Conservation (phyloP, 2,888 invertebrate genomes). For the Clepsis dumicolana region DNA sequence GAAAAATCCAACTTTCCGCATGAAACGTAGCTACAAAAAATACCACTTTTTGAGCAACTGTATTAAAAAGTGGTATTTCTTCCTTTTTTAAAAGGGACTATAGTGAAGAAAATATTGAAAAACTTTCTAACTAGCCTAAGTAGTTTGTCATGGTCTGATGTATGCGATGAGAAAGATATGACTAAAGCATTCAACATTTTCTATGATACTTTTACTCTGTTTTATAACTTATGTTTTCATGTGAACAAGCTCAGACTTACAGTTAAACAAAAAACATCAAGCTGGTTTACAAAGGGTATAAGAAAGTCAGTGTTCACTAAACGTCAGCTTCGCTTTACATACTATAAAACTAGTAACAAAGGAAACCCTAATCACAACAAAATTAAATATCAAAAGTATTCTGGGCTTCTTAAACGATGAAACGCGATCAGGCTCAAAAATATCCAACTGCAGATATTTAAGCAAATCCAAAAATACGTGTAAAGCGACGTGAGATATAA, state of each 20-base stretch:
- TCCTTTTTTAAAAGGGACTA: constrained; percentile 4
- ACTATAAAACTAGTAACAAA: background rate
- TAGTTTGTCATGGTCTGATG: background rate
- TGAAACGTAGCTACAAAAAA: too few relatives aligned
- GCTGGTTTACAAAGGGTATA: background rate
- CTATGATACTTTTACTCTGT: background rate
- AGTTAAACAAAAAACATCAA: background rate
- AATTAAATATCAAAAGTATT: background rate
- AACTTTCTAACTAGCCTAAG: background rate
- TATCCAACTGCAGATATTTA: background rate
- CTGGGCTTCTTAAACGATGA: background rate
- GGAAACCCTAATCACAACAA: background rate
- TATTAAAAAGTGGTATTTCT: too few relatives aligned
- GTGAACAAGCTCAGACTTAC: background rate
- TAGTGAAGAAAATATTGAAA: background rate
- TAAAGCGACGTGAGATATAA: background rate
- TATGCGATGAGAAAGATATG: background rate
- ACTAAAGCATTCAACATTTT: background rate
- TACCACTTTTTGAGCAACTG: too few relatives aligned
- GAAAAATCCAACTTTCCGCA: too few relatives aligned
- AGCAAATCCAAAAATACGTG: background rate
- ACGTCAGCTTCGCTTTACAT: background rate
- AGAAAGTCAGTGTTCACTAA: background rate
- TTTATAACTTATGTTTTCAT: background rate
- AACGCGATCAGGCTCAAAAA: background rate